phyloP scores from a whole-genome alignment of 1,140 invertebrate genomes.

The Nymphalis io region DNA sequence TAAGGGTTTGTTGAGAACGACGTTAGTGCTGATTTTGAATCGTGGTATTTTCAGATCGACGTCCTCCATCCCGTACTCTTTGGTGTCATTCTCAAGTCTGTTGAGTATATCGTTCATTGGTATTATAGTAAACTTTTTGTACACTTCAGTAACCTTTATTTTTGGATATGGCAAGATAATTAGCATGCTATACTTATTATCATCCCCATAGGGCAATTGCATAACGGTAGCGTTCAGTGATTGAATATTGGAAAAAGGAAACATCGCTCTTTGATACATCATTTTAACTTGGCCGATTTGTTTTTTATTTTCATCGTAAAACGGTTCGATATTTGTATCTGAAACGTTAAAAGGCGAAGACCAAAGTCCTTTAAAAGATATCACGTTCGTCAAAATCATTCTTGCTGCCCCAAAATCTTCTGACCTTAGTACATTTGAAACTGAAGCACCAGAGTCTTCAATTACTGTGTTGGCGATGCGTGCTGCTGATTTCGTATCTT shows the following conservation, averaged over 20 bases:
- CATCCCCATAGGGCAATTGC: slow-evolving; percentile 81
- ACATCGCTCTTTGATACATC: slow-evolving; percentile 81
- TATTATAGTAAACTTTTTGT: slow-evolving; percentile 48
- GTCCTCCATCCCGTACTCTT: slow-evolving; percentile 78
- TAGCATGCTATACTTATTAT: slow-evolving; percentile 68
- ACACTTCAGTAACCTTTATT: slow-evolving; percentile 53
- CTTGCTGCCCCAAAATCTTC: slow-evolving; percentile 81
- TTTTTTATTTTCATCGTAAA: slow-evolving; percentile 80
- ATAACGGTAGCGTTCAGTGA: slow-evolving; percentile 78
- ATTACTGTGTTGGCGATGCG: slow-evolving; percentile 60
- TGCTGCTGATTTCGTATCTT: slow-evolving; percentile 57
- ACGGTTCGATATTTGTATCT: slow-evolving; percentile 80
- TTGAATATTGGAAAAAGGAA: slow-evolving; percentile 77
- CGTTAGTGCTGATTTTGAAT: slow-evolving; percentile 85
- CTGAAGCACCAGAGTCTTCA: slow-evolving; percentile 57
- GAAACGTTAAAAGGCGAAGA: slow-evolving; percentile 84
- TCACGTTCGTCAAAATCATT: slow-evolving; percentile 88
- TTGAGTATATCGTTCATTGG: slow-evolving; percentile 65
- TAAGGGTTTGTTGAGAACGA: slow-evolving; percentile 82
- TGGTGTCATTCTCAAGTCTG: slow-evolving; percentile 65
- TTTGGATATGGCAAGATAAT: slow-evolving; percentile 57
- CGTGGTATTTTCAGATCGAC: slow-evolving; percentile 85
- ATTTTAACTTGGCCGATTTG: slow-evolving; percentile 81
- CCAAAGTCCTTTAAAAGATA: slow-evolving; percentile 93
- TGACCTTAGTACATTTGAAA: slow-evolving; percentile 65